Evolutionary conservation across 1,140 invertebrate genomes (phyloP).

Genomic region (Archivesica marissinica): DNA sequence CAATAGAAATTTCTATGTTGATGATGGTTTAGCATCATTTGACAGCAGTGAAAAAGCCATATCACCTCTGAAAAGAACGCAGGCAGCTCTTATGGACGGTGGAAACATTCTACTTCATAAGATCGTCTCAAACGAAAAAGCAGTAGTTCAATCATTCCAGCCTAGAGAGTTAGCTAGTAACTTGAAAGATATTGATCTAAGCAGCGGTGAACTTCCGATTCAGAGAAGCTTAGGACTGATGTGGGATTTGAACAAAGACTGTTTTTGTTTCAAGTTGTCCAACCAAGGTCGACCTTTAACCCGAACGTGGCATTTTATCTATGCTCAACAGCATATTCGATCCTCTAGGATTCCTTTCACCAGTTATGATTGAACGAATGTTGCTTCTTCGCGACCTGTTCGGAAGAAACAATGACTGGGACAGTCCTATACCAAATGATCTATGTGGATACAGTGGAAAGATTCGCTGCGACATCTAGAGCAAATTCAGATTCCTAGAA

Average conservation of each 20-base stretch:
- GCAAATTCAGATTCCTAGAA: neutral
- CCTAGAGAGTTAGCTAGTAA: no score
- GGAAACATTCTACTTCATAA: slow-evolving; percentile 63
- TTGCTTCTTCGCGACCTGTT: slow-evolving; percentile 19
- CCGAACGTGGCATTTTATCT: slow-evolving; percentile 42
- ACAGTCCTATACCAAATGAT: neutral
- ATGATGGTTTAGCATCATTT: neutral
- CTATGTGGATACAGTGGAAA: neutral
- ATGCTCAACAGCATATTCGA: slow-evolving; percentile 63
- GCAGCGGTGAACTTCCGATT: slow-evolving; percentile 26
- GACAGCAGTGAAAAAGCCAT: neutral
- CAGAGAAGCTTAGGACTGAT: slow-evolving; percentile 64
- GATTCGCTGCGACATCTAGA: neutral
- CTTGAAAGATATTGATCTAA: slow-evolving; percentile 37
- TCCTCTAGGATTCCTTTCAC: slow-evolving; percentile 52
- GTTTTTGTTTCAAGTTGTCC: slow-evolving; percentile 43
- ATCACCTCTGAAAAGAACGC: neutral
- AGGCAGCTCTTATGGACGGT: neutral
- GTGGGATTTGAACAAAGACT: no score
- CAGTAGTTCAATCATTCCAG: no score
- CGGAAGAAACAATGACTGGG: neutral
- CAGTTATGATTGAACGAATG: slow-evolving; percentile 48
- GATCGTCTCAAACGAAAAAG: slow-evolving; percentile 53
- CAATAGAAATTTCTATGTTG: neutral
- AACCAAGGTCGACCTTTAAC: slow-evolving; percentile 50